phyloP scores from a whole-genome alignment of 2,888 invertebrate species.

The Megaustenia siamemsis region DNA sequence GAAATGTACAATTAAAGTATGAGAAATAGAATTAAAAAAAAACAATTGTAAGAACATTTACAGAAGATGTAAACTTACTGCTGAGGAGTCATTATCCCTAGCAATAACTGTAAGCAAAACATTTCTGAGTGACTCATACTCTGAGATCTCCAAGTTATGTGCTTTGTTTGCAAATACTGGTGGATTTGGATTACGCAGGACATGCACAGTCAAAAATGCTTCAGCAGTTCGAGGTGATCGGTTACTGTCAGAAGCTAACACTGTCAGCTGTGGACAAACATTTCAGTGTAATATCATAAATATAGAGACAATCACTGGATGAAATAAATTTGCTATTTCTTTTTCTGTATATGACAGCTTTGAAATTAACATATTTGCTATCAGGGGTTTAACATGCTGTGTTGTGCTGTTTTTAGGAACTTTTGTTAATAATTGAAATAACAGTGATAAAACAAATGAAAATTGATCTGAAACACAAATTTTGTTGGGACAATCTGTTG shows the following conservation, averaged over 20 bases:
- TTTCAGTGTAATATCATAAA: too few species aligned
- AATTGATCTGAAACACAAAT: too few species aligned
- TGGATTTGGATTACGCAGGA: conserved; percentile 72
- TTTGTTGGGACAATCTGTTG: too few species aligned
- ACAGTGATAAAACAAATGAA: too few species aligned
- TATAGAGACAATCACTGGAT: too few species aligned
- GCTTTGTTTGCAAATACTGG: conserved; percentile 64
- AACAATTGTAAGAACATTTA: background rate
- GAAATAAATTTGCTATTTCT: too few species aligned
- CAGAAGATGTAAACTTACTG: background rate
- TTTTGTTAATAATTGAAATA: too few species aligned
- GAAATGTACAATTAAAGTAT: background rate
- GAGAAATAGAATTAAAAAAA: background rate
- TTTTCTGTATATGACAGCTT: too few species aligned
- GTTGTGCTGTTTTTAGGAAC: too few species aligned
- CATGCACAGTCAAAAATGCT: conserved; percentile 67
- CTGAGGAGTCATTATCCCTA: conserved; percentile 63
- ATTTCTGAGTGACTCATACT: conserved; percentile 61
- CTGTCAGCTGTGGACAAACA: conserved; percentile 48
- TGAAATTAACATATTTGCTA: too few species aligned
- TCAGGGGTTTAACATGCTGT: too few species aligned
- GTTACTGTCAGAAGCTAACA: conserved; percentile 51
- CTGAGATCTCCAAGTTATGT: conserved; percentile 69
- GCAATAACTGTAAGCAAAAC: conserved; percentile 61
- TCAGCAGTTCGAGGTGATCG: conserved; percentile 59